Evolutionary conservation across 2,113 vertebrate species (phyloP), one percentile per base, ranked within the genome.

Genomic region (Calyptommatus sinebrachiatus): DNA sequence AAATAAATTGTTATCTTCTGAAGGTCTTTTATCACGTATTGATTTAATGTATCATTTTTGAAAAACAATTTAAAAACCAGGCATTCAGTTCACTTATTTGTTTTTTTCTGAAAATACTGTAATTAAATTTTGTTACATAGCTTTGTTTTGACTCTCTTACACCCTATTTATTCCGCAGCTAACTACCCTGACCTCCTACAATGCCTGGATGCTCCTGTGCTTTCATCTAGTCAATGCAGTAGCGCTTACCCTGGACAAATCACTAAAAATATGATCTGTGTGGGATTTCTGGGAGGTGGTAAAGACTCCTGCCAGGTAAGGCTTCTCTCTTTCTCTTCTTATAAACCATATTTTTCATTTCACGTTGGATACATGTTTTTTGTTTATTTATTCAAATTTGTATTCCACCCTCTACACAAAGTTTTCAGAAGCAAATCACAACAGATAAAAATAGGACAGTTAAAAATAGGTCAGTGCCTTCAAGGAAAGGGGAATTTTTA

Each of bases 271-370:
- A 96, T 96, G 96, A 93, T 96, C 93, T 96, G 95, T 60, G 90
- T 94, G 80, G 96, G 96, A 83, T 95, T 85, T 86, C 41, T 95
- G 16, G 95, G 95, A 79, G 96, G 95, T 88, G 95, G 95, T 86
- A 96, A 95, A 87, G 95, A 96, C 87, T 95, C 95, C 63, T 96
- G 96, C 91, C 95, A 96, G 95, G 95, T 96, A 91, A 85, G 2
- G 24, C 1, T 18, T 29, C 28, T 41, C 57, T 69, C 18, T 41
- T 20, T 72, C 16, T 1, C 45, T 10, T 66, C 45, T 8, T 26
- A 10, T 35, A 7, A 22, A 50, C 61, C 11, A 1, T 60, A 57
- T 57, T 57, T 57, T 57, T 16, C 14, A 57, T 57, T 20, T 41
- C 26, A n/a, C 22, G 48, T 26, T n/a, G 26, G 7, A 45, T 2